Evolutionary conservation across 2,113 vertebrate species (phyloP), one percentile per base, ranked within the genome.

Genomic region (Rhabdomys dilectus): DNA sequence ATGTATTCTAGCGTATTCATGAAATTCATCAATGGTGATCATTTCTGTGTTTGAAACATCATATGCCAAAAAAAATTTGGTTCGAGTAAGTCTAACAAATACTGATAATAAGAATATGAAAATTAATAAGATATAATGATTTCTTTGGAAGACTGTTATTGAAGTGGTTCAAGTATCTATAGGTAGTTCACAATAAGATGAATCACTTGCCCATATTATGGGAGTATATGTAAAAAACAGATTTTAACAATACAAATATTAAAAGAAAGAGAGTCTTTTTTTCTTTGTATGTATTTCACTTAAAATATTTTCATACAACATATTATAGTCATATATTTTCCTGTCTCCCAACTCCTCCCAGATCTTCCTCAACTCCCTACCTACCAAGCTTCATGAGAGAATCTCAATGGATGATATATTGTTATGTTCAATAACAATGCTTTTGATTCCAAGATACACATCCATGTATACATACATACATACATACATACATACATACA

Each of bases 41-140:
- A 98, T 98, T 96, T 98, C 97, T 68, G 82, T 9, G 92, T 98
- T 94, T 98, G 93, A 98, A 98, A 96, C 97, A 97, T 96, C 94
- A 97, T 96, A 93, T 98, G 97, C 97, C 95, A 98, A 96, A 97
- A 76, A 94, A 97, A 98, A 96, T 98, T 97, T 96, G 97, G 88
- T 96, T 97, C 93, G 84, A 75, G 16, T 66, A 93, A 89, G 72
- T 96, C 88, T 95, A 73, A 68, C 3, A 95, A 91, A 89, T 64
- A 80, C 56, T 73, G 42, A 62, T 85, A 95, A 81, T 66, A 70
- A 87, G 31, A 70, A 89, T 31, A 73, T 8, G 31, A 17, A 94
- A 45, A 70, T 96, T 96, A 95, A 45, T 91, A 86, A 92, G 78
- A 78, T 51, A 66, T 2, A 60, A 36, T 91, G 39, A 62, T 62